Base-by-base conservation (phyloP, 2,113 vertebrate species). In the Pangasianodon gigas region DNA sequence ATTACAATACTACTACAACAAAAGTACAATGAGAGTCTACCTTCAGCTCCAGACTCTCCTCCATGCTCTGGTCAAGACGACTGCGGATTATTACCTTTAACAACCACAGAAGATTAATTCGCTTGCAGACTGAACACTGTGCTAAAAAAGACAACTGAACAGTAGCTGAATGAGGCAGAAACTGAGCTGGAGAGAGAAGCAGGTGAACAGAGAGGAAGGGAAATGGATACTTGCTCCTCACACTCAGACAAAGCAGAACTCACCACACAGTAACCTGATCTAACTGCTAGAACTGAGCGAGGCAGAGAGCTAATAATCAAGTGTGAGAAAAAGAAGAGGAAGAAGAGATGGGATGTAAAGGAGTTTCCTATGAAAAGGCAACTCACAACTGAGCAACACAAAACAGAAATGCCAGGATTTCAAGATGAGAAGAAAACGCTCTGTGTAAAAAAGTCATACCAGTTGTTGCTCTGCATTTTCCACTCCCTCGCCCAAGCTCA, bases 21-120 rank as follows among this genome's bases (percentile, higher is more conserved):
- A 29, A 75, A 41, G 62, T 51, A 51, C 60, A 85, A 1, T 83
- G 19, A 18, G 83, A 90, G 37, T 92, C 94, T 93, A 99, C 98
- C 98, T 99, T 99, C 26, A 99, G 93, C 56, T 98, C 97, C 92
- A 96, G 96, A 91, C 97, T 96, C 92, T 99, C 98, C 82, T 97
- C 97, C 96, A 98, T 95, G 29, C 97, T 99, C 95, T 98, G 98
- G 94, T 99, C 98, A 94, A 99, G 96, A 29, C 97, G 97, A 94
- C 98, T 97, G 48, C 96, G 96, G 92, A 97, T 96, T 46, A 80
- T 90, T 92, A 96, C 93, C 94, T 91, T 83, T n/a, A 24, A 52
- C 51, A 93, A 91, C n/a, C 84, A 85, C 26, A 89, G 29, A 84
- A 80, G 48, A 41, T 65, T 48, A 83, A 75, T 46, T 84, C 26